Percentiles rank a stretch among this genome's conserved stretches.
These are phyloP conservation scores for Drosophila koepferae DNA, from an alignment of 2,888 invertebrate species.

Conservation along the genomic window DNA sequence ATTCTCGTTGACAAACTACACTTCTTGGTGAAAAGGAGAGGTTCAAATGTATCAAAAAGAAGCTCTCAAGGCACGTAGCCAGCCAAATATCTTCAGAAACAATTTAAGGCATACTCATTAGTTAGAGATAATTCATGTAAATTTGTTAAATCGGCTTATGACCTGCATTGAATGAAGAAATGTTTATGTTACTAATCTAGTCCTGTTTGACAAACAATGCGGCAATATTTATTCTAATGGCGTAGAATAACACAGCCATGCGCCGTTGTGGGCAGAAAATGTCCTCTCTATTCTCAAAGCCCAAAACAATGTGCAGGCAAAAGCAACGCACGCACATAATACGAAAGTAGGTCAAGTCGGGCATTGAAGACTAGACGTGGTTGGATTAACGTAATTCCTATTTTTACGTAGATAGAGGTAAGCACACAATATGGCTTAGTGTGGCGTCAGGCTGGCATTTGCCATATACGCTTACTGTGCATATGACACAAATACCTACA, in stretches of 20 bases:
- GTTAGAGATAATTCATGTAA: constrained; percentile 75
- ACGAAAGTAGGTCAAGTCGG: constrained; percentile 46
- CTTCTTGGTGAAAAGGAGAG: not conserved
- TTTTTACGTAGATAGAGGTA: constrained; percentile 65
- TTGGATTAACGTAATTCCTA: constrained; percentile 60
- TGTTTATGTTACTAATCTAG: constrained; percentile 83
- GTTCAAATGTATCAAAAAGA: not conserved
- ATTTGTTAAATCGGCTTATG: constrained; percentile 82
- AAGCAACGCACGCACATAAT: constrained; percentile 37
- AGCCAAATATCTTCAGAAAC: constrained; percentile 10
- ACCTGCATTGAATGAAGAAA: constrained; percentile 70
- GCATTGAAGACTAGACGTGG: constrained; percentile 40
- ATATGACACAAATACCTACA: not conserved
- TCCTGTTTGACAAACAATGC: constrained; percentile 84
- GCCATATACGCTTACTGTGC: not conserved
- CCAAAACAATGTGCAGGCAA: constrained; percentile 23
- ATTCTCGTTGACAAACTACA: not conserved
- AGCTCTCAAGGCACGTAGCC: not conserved
- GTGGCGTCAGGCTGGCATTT: constrained; percentile 70
- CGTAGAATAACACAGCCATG: constrained; percentile 77
- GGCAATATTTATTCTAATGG: constrained; percentile 81
- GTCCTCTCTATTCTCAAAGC: constrained; percentile 22
- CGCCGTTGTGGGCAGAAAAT: constrained; percentile 44
- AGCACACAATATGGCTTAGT: constrained; percentile 28
- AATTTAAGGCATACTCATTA: constrained; percentile 67